Base-by-base conservation (phyloP, 2,888 invertebrate species). In the Dendrolimus houi region DNA sequence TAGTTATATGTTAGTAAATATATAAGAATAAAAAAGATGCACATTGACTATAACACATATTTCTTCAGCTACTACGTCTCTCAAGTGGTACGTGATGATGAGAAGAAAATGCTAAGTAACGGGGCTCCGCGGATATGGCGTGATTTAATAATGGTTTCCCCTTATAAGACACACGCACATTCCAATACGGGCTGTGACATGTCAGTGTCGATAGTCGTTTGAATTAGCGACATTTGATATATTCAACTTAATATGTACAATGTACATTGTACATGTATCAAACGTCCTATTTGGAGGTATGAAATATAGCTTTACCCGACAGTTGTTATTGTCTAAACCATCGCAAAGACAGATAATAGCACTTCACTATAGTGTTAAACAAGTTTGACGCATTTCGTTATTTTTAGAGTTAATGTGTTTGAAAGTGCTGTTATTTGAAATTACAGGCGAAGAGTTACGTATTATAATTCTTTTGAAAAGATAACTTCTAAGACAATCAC, bases 111-210 rank as follows among this genome's bases (percentile, higher is more conserved):
- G 69, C 59, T 66, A 72, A 64, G 69, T 86, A 87, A 85, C 87
- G 87, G 86, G 71, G 64, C 71, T 29, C 61, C 64, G 74, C 86
- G 75, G 74, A 83, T 85, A 87, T 79, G 82, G 87, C 70, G 67
- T 76, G 85, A 82, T 84, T 87, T 85, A 87, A 88, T 86, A 85
- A 83, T 77, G 75, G 68, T 69, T 66, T 70, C 64, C 58, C 82
- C 81, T 71, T 83, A 83, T 78, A 86, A 72, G 87, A 64, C 57
- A 64, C 71, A 66, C 68, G 69, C 69, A 71, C 74, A 77, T 72
- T 72, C 74, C 71, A 65, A 58, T 62, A 63, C 59, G 65, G 62
- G 59, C 60, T 62, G 60, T 61, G 60, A 58, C 29, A 59, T 64
- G 68, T 70, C 69, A 70, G 75, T 71, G 74, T 74, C 70, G 71